Base-by-base conservation (phyloP, 35 echinoderm and acorn worm genomes). In the Anneissia japonica region DNA sequence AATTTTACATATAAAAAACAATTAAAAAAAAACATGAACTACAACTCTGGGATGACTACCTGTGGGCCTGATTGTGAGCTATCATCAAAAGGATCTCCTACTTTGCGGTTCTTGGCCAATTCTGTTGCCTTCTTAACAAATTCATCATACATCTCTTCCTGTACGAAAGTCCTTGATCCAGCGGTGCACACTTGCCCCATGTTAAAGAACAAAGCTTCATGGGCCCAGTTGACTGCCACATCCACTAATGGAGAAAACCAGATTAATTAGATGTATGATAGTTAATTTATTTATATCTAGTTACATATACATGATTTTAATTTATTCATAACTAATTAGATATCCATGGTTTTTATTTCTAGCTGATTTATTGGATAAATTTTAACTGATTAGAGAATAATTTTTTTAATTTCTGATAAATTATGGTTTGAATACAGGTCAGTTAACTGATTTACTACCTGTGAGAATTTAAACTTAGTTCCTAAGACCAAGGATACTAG, bases 101-200 rank as follows among this genome's bases (percentile, higher is more conserved):
- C 91, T 10, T 32, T 76, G 14, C 64, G 81, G 5, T 76, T 40
- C 37, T 91, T 88, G 32, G 95, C 95, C 17, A 86, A 76, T 37
- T 82, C 89, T 6, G 46, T 82, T 26, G 81, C 83, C 31, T 85
- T 79, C 43, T 91, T 81, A 0, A 97, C 95, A 86, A 97, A 97
- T 38, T 93, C 89, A 31, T 97, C 91, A 45, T 97, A 97, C 77
- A 97, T 89, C 19, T 79, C 81, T 37, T 97, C 95, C 39, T 97
- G 87, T 30, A 97, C 95, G 30, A 97, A 97, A 39, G 92, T 91
- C 35, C 95, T 81, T 3, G 91, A 88, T 12, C 91, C 95, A 3
- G 95, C 95, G 3, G 81, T 84, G 73, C 95, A 97, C 41, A 86
- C 75, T 74, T 97, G 95, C 19, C 95, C 95, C 35, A 88, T 88